Evolutionary conservation across 2,797 vertebrate genomes (phyloP).

Genomic region (Takifugu rubripes): DNA sequence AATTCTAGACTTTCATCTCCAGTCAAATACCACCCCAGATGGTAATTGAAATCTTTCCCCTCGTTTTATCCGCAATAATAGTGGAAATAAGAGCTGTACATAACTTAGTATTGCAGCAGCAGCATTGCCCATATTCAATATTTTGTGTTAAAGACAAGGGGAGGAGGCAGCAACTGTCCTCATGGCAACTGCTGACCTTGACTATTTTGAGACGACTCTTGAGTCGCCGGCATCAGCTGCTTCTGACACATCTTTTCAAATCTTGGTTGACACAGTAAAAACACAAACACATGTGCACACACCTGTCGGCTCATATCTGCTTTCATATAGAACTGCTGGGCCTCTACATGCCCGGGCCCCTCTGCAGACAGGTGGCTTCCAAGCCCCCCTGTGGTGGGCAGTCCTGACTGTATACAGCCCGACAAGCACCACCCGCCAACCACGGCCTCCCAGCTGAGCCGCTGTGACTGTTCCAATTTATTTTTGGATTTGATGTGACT

Average conservation of each 20-base stretch:
- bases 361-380: constrained; percentile 68
- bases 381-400: constrained; percentile 34
- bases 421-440: constrained; percentile 21
- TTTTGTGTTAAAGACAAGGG: constrained; percentile 23
- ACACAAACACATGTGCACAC: constrained; percentile 45
- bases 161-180: constrained; percentile 59
- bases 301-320: constrained; percentile 76
- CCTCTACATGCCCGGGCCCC: constrained; percentile 49
- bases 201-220: constrained; percentile 73
- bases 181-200: constrained; percentile 66
- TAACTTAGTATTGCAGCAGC: no score
- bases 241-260: constrained; percentile 59
- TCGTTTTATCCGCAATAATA: no score
- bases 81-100: no score
- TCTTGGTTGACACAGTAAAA: constrained; percentile 39
- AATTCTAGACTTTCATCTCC: neutral
- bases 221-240: constrained; percentile 74
- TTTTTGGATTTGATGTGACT: constrained; percentile 2
- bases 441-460: constrained; percentile 19
- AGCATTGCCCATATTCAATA: constrained; percentile 27
- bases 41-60: no score
- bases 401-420: constrained; percentile 20
- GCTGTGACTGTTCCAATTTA: neutral
- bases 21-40: neutral
- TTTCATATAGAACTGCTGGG: constrained; percentile 69